Base-by-base conservation (phyloP, 1,140 invertebrate species). In the Dendrolimus kikuchii region DNA sequence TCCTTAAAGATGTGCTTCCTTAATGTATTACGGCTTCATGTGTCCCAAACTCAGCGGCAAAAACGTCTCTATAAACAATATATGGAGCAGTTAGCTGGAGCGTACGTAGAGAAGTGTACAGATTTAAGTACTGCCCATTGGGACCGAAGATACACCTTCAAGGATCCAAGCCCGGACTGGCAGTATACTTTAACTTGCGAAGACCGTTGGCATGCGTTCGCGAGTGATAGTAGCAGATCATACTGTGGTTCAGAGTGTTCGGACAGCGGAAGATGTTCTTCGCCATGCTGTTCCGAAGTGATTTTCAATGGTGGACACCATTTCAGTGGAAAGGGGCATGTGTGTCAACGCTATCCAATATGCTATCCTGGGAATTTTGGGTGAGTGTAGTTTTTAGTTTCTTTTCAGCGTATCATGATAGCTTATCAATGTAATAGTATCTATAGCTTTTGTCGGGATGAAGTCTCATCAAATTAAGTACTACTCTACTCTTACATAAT, bases 61-160 rank as follows among this genome's bases (percentile, higher is more conserved):
- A 88, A 88, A 68, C 71, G 82, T 36, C 66, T 88, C n/a, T 88
- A 87, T 58, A 88, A 86, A 64, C 82, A 86, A 58, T 88, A 88
- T 54, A 81, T 83, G 70, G 81, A 86, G 47, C 83, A 87, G 53
- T 60, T 86, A 43, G 71, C 81, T 7, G 82, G 83, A 5, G 81
- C 84, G 0, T 87, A 83, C 47, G 74, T 86, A 8, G 80, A 87
- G 56, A 63, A 74, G 38, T 80, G 78, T 54, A 72, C 78, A 5
- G 82, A 86, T 42, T 48, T 79, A 54, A 68, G 55, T 40, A 56
- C 68, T 0, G 63, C 62, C 53, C 68, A 62, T 4, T 78, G 71
- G 75, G 73, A 77, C 36, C 53, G 64, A 4, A 55, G 74, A 36
- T 77, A 71, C 50, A 79, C 64, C 49, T 74, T 74, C 49, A 55